Percentiles rank a stretch among this genome's conserved stretches.
Conservation (phyloP, 2,113 vertebrate genomes). For the Parus major region DNA sequence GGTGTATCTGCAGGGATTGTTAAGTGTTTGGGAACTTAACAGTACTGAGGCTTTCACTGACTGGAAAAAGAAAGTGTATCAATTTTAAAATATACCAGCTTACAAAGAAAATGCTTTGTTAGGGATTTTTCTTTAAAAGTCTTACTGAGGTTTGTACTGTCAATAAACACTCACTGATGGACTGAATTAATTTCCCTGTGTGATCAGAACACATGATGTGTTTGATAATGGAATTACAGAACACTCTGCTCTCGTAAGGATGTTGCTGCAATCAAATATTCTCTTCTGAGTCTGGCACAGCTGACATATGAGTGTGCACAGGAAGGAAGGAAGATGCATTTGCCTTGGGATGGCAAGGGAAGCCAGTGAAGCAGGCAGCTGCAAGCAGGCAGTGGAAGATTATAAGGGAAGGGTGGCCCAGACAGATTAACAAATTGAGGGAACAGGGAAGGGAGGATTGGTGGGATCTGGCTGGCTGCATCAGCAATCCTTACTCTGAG, state of each 20-base stretch:
- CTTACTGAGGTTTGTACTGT: conserved; percentile 3
- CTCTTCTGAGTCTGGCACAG: background rate
- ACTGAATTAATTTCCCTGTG: conserved; percentile 35
- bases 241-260: background rate
- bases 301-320: background rate
- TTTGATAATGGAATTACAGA: conserved; percentile 31
- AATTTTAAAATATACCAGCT: background rate
- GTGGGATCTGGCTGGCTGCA: background rate
- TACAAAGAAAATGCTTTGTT: background rate
- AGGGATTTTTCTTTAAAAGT: background rate
- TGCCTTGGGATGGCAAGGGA: background rate
- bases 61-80: background rate
- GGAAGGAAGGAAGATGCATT: background rate
- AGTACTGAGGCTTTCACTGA: background rate
- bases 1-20: background rate
- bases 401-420: background rate
- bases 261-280: background rate
- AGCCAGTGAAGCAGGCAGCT: background rate
- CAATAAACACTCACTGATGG: background rate
- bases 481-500: background rate
- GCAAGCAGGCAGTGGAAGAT: rapidly evolving
- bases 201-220: conserved; percentile 34
- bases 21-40: background rate
- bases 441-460: background rate
- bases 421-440: background rate